Evolutionary conservation across 2,113 vertebrate genomes (phyloP).

Genomic region (Colaptes auratus): DNA sequence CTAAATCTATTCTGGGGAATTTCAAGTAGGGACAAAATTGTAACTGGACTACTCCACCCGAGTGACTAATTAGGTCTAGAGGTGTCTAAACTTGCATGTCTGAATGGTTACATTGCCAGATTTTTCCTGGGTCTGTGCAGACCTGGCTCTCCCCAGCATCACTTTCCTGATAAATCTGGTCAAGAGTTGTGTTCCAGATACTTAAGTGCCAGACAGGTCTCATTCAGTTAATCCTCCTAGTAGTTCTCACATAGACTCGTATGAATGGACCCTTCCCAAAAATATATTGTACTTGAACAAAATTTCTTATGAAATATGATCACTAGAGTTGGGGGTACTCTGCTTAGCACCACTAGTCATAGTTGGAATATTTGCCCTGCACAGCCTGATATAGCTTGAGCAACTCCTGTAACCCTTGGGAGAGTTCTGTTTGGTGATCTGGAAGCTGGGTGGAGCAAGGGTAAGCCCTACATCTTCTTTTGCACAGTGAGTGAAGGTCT

Average conservation of each 20-base stretch:
- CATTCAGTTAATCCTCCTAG: background rate
- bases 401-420: background rate
- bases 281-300: background rate
- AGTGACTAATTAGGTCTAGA: background rate
- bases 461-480: background rate
- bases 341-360: background rate
- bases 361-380: background rate
- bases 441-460: background rate
- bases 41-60: background rate
- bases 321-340: background rate
- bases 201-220: background rate
- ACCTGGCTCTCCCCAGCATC: background rate
- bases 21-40: background rate
- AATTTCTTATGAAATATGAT: background rate
- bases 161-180: background rate
- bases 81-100: rapidly evolving
- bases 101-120: background rate
- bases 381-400: rapidly evolving
- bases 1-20: background rate
- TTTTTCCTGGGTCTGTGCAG: background rate
- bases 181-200: background rate
- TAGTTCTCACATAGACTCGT: background rate
- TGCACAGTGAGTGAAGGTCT: background rate
- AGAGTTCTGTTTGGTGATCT: background rate
- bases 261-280: background rate